Evolutionary conservation across 2,113 vertebrate species (phyloP).

Genomic region (Macaca nemestrina): DNA sequence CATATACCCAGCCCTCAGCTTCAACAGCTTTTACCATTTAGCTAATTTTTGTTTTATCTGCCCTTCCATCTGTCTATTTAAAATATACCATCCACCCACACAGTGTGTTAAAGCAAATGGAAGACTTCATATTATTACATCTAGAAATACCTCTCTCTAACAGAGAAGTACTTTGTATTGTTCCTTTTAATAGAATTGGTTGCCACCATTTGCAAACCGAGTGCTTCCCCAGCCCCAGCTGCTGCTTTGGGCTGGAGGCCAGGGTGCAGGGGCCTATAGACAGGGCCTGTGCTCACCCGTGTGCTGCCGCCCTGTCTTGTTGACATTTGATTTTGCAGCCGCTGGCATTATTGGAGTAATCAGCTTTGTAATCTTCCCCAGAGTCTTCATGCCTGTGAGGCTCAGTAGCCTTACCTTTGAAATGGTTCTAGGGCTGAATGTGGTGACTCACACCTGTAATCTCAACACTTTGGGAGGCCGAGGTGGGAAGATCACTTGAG

Average conservation of each 20-base stretch:
- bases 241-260: not conserved
- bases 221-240: not conserved
- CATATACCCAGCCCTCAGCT: not conserved
- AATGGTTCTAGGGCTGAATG: not conserved
- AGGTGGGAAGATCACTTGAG: too few relatives aligned
- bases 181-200: not conserved
- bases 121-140: not conserved
- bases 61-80: not conserved
- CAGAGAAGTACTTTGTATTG: not conserved
- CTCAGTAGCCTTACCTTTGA: not conserved
- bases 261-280: not conserved
- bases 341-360: not conserved
- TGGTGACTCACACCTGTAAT: too few relatives aligned
- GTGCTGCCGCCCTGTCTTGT: not conserved
- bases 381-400: not conserved
- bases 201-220: not conserved
- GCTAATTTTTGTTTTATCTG: not conserved
- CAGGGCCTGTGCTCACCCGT: not conserved
- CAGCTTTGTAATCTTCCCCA: not conserved
- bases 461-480: too few relatives aligned
- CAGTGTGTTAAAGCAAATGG: not conserved
- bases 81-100: rapidly evolving
- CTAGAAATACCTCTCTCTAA: not conserved
- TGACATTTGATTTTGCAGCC: not conserved
- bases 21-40: not conserved